These are phyloP conservation scores for Nettapus auritus DNA, from an alignment of 2,113 vertebrate genomes.

Conservation along the genomic window DNA sequence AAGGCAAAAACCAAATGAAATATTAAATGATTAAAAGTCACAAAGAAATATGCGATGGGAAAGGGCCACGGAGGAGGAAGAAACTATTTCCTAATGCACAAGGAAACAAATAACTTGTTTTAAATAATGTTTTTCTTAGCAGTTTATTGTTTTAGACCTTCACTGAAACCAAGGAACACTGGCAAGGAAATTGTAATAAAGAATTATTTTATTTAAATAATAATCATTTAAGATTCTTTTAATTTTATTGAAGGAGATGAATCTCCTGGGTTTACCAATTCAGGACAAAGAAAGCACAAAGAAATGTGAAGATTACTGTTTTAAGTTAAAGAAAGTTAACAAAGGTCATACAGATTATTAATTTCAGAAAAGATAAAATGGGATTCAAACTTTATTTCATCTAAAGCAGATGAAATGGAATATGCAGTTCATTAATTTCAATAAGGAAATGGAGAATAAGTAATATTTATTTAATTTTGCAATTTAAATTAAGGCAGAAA, in stretches of 20 bases:
- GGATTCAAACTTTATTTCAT: conserved; percentile 15
- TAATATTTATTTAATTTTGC: not conserved
- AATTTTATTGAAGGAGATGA: not conserved
- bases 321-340: not conserved
- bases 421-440: not conserved
- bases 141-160: not conserved
- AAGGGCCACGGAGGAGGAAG: not conserved
- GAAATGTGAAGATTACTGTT: not conserved
- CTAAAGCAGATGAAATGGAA: not conserved
- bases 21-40: not conserved
- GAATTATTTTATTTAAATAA: not conserved
- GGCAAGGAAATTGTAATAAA: not conserved
- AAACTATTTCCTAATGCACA: not conserved
- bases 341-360: not conserved
- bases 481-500: not conserved
- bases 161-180: not conserved
- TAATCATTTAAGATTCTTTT: not conserved
- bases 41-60: not conserved
- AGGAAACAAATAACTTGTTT: not conserved
- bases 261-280: not conserved
- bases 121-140: not conserved
- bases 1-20: not conserved
- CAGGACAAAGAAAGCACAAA: not conserved
- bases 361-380: conserved; percentile 16
- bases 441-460: not conserved